phyloP scores from a whole-genome alignment of 1,140 invertebrate species.

The Bilobella aurantiaca region DNA sequence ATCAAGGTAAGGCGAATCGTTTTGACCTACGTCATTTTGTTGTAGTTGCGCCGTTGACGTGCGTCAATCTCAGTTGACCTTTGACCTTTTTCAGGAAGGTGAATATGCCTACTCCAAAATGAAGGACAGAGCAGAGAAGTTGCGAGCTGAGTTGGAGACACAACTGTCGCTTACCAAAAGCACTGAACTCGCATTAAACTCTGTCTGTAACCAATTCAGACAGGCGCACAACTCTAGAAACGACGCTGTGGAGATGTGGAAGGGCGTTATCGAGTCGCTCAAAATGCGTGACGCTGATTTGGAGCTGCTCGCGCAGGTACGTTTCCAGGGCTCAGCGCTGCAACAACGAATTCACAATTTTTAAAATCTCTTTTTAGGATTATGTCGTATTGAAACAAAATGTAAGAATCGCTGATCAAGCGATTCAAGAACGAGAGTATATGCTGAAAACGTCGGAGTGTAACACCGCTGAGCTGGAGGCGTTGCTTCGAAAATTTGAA shows the following conservation, averaged over 20 bases:
- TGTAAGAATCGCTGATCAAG: not conserved
- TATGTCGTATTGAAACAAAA: not conserved
- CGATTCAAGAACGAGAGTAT: not conserved
- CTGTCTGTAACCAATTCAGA: conserved; percentile 10
- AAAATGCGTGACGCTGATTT: conserved; percentile 24
- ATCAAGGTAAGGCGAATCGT: conserved; percentile 11
- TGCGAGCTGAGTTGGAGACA: not conserved
- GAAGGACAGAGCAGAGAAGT: not conserved
- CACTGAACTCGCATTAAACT: conserved; percentile 9
- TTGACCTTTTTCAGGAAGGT: conserved; percentile 6
- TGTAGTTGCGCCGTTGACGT: not conserved
- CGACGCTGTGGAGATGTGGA: conserved; percentile 23
- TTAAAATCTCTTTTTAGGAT: too few species aligned
- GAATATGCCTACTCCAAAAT: conserved; percentile 4
- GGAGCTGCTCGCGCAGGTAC: conserved; percentile 16
- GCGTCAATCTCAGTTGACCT: not conserved
- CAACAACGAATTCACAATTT: too few species aligned
- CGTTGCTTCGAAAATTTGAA: not conserved
- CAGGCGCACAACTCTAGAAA: conserved; percentile 17
- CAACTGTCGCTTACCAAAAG: not conserved
- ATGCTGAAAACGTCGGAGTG: not conserved
- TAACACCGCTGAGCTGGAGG: not conserved
- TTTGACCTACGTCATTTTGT: not conserved
- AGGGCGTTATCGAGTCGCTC: conserved; percentile 19
- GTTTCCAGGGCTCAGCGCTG: not conserved